These are phyloP conservation scores for Sminthurides aquaticus DNA, from an alignment of 2,888 invertebrate genomes.

Conservation along the genomic window DNA sequence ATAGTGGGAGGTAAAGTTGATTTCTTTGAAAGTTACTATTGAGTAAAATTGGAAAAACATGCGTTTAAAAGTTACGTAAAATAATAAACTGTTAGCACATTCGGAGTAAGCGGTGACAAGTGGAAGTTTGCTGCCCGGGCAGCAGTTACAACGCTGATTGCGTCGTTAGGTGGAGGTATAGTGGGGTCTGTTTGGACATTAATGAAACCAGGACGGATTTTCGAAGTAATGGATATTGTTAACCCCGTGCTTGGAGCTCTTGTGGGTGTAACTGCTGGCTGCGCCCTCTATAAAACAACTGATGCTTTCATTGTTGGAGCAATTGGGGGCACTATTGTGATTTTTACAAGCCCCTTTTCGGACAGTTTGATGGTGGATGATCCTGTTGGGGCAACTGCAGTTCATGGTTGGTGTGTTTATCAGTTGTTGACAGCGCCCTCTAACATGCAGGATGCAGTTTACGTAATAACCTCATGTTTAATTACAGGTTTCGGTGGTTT, in stretches of 20 bases:
- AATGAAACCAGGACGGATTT: conserved; percentile 45
- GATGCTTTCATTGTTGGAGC: conserved; percentile 49
- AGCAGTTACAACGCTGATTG: conserved; percentile 46
- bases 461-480: too few relatives aligned
- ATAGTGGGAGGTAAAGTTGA: conserved; percentile 37
- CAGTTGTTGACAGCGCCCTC: too few relatives aligned
- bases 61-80: conserved; percentile 24
- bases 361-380: conserved; percentile 48
- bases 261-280: conserved; percentile 45
- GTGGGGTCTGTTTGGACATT: conserved; percentile 44
- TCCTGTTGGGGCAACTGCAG: conserved; percentile 49
- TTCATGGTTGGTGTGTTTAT: conserved; percentile 44
- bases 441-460: too few relatives aligned
- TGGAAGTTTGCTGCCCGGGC: conserved; percentile 50
- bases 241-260: conserved; percentile 50
- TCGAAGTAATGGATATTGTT: conserved; percentile 47
- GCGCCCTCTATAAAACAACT: conserved; percentile 47
- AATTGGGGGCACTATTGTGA: conserved; percentile 46
- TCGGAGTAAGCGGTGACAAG: conserved; percentile 49
- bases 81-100: conserved; percentile 45
- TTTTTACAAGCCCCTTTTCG: conserved; percentile 45
- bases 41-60: background rate
- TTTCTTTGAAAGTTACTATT: background rate
- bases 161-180: conserved; percentile 48
- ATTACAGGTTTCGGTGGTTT: conserved; percentile 45